Percentiles rank a stretch among this genome's conserved stretches.
Evolutionary conservation across 2,888 invertebrate species (phyloP).

Genomic region (Galerucella nymphaeae): DNA sequence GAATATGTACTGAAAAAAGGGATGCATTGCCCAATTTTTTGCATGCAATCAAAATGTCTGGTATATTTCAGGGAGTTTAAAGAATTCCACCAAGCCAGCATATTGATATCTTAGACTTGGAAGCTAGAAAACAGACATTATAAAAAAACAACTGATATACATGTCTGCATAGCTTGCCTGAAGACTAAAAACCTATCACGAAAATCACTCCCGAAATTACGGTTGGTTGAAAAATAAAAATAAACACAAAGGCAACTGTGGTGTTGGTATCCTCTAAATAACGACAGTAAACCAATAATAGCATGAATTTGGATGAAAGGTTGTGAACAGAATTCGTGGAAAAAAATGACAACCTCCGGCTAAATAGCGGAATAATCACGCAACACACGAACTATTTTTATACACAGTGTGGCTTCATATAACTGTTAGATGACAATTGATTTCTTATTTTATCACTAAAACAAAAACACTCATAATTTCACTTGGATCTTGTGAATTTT

Average conservation of each 20-base stretch:
- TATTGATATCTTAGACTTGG: not conserved
- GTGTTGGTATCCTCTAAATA: constrained; percentile 23
- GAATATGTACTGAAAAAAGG: too few relatives aligned
- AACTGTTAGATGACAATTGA: constrained; percentile 31
- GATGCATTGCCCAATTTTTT: too few relatives aligned
- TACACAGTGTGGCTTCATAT: constrained; percentile 16
- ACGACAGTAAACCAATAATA: constrained; percentile 45
- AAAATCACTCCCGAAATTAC: constrained; percentile 27
- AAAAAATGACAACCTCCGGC: constrained; percentile 60
- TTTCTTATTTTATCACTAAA: not conserved
- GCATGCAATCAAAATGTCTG: too few relatives aligned
- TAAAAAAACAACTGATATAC: not conserved
- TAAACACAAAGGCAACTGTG: constrained; percentile 17
- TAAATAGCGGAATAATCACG: constrained; percentile 58
- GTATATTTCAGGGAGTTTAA: not conserved
- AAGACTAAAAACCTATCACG: constrained; percentile 21
- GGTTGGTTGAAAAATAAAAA: constrained; percentile 10
- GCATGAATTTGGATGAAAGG: constrained; percentile 48
- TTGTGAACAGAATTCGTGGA: constrained; percentile 44
- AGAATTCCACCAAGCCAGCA: not conserved
- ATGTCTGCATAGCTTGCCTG: constrained; percentile 22
- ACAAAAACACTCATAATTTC: too few relatives aligned
- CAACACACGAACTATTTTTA: constrained; percentile 47
- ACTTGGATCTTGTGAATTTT: too few relatives aligned
- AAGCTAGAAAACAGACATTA: constrained; percentile 9